Evolutionary conservation across 2,113 vertebrate genomes (phyloP), one percentile per base, ranked within the genome.

Genomic region (Clarias macrocephalus): DNA sequence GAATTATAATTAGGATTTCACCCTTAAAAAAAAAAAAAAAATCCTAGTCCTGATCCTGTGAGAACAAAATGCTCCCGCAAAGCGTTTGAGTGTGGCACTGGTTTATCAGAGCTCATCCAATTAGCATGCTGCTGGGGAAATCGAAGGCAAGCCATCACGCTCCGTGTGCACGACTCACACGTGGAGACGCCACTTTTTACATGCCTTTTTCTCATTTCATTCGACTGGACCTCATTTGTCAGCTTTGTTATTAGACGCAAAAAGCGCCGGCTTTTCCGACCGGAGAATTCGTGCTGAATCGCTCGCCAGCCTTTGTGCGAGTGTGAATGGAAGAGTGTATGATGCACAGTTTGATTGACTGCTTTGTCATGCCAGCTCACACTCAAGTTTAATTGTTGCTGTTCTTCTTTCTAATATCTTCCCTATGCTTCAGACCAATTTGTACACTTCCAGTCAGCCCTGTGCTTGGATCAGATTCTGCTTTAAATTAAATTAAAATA

Each of bases 41-140:
- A 15, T 60, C 73, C 57, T n/a, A 0, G 42, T 23, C 25, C 42
- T 52, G 65, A 21, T 72, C 70, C 25, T 52, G 33, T 19, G 25
- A 52, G 72, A 59, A 60, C 72, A 63, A 76, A 85, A 68, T 48
- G 48, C 63, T 70, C 52, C 37, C 7, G 18, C 80, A 66, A 66
- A 65, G 56, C 33, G 21, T 52, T 37, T 15, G 65, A 59, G 52
- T 73, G 66, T 73, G 54, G 30, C 33, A 73, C 52, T 72, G 82
- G 82, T 37, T 83, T 60, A 57, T 85, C 72, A 62, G 8, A 59
- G 28, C 18, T 85, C 70, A 63, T 83, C 25, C 82, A 83, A 70
- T 83, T 70, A 70, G 23, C 63, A 28, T 30, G n/a, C 48, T 30
- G 82, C n/a, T 21, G 82, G 82, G 42, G 23, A 70, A 56, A 23